Evolutionary conservation across 2,797 vertebrate genomes (phyloP), one percentile per base, ranked within the genome.

Genomic region (Epinephelus malabaricus): DNA sequence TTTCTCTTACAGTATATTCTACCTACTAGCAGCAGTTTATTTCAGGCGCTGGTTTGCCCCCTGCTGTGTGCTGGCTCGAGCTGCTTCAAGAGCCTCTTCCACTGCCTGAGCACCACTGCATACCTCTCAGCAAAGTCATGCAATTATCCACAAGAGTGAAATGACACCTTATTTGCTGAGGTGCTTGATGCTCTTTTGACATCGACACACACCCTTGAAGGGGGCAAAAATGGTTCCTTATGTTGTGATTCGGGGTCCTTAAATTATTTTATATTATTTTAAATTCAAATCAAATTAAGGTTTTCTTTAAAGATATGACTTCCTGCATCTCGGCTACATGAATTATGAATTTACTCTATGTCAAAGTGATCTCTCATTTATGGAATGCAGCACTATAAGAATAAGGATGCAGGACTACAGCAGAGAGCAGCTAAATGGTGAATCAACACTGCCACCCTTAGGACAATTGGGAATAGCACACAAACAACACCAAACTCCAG

Each of bases 361-460:
- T 58, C 76, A 63, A 3, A 11, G 54, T 73, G 84, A 76, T 73
- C 71, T 62, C 53, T 87, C 67, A 78, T 66, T 77, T 81, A 45
- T 51, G n/a, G 19, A 45, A 23, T 14, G 6, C 19, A 76, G 46
- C 61, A 45, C n/a, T 19, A 45, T 66, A 12, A 40, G 62, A 60
- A 3, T 1, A 1, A n/a, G 67, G 12, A 19, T 19, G 45, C 13
- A 6, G 27, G 2, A 49, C 7, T 11, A 8, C 74, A 70, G 67
- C 17, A 3, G 47, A 1, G 21, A 72, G 58, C 21, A 40, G 65
- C 62, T 23, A 43, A 84, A 86, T 43, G 81, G 70, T 89, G 81
- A 93, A 89, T 21, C 93, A 95, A 94, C 91, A 93, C 90, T 93
- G 94, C 94, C 93, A 91, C 91, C 94, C 79, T 83, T 89, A 90